phyloP scores from a whole-genome alignment of 1,140 invertebrate species.

The Papilio xuthus region DNA sequence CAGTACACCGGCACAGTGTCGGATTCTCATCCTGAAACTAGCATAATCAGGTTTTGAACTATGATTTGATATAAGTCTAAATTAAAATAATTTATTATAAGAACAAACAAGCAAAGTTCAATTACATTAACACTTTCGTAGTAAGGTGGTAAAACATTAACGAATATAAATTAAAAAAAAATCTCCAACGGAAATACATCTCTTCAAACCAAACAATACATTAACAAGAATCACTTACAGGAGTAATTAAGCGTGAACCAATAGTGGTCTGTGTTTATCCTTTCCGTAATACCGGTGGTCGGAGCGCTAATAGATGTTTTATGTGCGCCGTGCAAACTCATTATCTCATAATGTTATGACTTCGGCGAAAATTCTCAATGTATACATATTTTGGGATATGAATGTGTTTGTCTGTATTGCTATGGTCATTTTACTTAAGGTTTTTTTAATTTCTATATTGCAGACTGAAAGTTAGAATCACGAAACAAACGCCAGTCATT shows the following conservation, averaged over 20 bases:
- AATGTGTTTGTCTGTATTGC: background rate
- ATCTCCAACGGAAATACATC: background rate
- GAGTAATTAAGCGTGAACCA: conserved; percentile 32
- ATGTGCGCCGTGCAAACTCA: conserved; percentile 32
- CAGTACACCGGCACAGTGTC: too few relatives aligned
- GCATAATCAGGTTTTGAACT: too few relatives aligned
- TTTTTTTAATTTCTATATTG: background rate
- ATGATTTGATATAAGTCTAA: too few relatives aligned
- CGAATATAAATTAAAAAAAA: background rate
- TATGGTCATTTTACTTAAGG: background rate
- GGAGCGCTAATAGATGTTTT: conserved; percentile 35
- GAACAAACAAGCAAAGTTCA: background rate
- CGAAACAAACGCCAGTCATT: background rate
- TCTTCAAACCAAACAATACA: background rate
- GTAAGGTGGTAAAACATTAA: background rate
- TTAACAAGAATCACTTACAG: conserved; percentile 23
- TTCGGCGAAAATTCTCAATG: conserved; percentile 28
- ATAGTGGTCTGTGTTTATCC: conserved; percentile 30
- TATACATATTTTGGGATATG: background rate
- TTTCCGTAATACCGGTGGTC: conserved; percentile 35
- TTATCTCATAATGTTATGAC: conserved; percentile 36
- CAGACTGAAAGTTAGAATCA: background rate
- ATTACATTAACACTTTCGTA: background rate
- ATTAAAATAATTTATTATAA: background rate
- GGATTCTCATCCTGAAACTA: too few relatives aligned